phyloP scores from a whole-genome alignment of 1,140 invertebrate genomes.

The Drosophila prosaltans region DNA sequence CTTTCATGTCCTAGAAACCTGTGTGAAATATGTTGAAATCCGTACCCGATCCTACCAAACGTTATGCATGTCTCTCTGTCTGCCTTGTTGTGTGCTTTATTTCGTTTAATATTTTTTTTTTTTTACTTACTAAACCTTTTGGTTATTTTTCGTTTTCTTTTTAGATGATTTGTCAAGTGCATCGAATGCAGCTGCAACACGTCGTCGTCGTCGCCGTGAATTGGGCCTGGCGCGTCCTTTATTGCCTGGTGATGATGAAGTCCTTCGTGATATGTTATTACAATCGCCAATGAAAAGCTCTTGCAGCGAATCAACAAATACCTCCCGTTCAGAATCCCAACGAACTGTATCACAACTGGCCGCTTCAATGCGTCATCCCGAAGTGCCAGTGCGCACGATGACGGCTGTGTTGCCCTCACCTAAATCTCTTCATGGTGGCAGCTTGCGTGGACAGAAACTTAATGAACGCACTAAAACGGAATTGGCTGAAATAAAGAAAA shows the following conservation, averaged over 20 bases:
- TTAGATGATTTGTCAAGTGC: constrained; percentile 76
- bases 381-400: constrained; percentile 48
- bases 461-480: constrained; percentile 75
- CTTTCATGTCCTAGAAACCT: constrained; percentile 42
- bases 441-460: constrained; percentile 58
- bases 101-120: not conserved
- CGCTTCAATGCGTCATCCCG: constrained; percentile 30
- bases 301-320: constrained; percentile 63
- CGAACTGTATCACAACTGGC: constrained; percentile 15
- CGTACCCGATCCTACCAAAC: constrained; percentile 22
- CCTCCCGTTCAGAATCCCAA: constrained; percentile 48
- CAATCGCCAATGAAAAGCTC: constrained; percentile 63
- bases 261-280: constrained; percentile 63
- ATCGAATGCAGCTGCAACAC: constrained; percentile 51
- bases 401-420: constrained; percentile 40
- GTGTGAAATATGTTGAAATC: constrained; percentile 67
- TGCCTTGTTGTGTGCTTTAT: not conserved
- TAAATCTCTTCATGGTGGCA: constrained; percentile 26
- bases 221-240: constrained; percentile 75
- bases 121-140: not conserved
- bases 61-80: constrained; percentile 49
- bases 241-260: constrained; percentile 81
- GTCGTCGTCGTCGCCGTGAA: constrained; percentile 83
- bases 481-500: constrained; percentile 72
- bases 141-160: constrained; percentile 55